Conservation (phyloP, 2,888 invertebrate genomes). For the Steinernema carpocapsae region DNA sequence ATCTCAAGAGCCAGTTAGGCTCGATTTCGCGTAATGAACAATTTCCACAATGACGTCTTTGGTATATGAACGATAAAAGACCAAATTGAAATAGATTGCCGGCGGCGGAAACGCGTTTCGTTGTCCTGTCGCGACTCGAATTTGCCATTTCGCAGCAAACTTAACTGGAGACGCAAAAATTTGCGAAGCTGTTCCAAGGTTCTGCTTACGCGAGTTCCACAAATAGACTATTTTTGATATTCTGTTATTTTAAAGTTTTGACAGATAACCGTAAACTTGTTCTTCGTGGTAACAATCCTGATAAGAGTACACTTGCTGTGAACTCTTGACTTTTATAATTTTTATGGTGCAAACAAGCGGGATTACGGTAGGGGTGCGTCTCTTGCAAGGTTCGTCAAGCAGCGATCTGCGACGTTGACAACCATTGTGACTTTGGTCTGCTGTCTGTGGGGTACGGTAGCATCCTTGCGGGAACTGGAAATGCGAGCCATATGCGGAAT, state of each 20-base stretch:
- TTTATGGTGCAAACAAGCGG: too few relatives aligned
- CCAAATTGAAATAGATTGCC: conserved; percentile 11
- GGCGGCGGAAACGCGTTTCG: not conserved
- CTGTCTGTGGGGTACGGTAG: not conserved
- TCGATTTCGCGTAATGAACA: conserved; percentile 2
- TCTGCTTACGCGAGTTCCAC: too few relatives aligned
- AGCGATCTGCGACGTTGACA: not conserved
- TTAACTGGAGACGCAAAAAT: not conserved
- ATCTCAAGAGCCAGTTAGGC: conserved; percentile 26
- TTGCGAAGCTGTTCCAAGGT: too few relatives aligned
- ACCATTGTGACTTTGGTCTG: not conserved
- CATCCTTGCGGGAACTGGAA: not conserved
- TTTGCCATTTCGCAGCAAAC: not conserved
- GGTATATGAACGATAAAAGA: conserved; percentile 32
- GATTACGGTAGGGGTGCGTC: too few relatives aligned
- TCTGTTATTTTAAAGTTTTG: too few relatives aligned
- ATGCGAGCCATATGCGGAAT: not conserved
- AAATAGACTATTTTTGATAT: too few relatives aligned
- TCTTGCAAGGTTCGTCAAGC: not conserved
- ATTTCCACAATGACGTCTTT: conserved; percentile 16
- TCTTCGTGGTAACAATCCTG: too few relatives aligned
- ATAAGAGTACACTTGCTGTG: too few relatives aligned
- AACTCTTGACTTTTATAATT: too few relatives aligned
- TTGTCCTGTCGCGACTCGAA: not conserved
- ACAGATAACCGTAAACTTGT: too few relatives aligned